Percentiles rank a stretch among this genome's conserved stretches.
These are phyloP conservation scores for Spheniscus humboldti DNA, from an alignment of 2,797 vertebrate species.

Conservation along the genomic window DNA sequence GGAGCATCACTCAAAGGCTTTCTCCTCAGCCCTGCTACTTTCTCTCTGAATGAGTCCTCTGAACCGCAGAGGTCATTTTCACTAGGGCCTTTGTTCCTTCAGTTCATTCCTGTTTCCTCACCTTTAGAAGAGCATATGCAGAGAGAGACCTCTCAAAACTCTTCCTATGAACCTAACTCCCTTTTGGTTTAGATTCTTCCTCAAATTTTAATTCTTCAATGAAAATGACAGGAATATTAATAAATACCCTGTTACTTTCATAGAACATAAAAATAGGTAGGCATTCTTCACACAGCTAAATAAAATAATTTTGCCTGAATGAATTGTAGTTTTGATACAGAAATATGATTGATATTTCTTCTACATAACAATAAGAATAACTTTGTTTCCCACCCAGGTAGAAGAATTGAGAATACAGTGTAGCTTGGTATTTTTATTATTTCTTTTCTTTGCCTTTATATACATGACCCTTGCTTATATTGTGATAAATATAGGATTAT, in stretches of 20 bases:
- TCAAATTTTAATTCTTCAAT: background rate
- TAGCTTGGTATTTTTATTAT: background rate
- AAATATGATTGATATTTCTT: background rate
- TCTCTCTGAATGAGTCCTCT: background rate
- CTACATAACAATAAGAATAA: background rate
- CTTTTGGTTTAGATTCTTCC: background rate
- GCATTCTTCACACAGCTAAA: background rate
- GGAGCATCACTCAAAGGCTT: background rate
- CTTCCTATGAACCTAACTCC: background rate
- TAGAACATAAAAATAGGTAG: background rate
- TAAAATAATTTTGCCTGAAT: background rate
- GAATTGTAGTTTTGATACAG: background rate
- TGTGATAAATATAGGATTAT: background rate
- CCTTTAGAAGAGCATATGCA: background rate
- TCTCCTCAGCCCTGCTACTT: background rate
- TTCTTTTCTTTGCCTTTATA: background rate
- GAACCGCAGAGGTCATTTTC: background rate
- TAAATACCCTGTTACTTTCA: background rate
- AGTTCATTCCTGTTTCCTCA: background rate
- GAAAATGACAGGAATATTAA: background rate
- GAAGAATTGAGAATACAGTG: background rate
- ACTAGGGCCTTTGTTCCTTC: background rate
- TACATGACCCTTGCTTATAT: background rate
- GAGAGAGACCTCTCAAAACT: background rate
- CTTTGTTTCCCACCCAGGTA: background rate